Evolutionary conservation across 2,888 invertebrate genomes (phyloP), one percentile per base, ranked within the genome.

Genomic region (Hemistola chrysoprasaria): DNA sequence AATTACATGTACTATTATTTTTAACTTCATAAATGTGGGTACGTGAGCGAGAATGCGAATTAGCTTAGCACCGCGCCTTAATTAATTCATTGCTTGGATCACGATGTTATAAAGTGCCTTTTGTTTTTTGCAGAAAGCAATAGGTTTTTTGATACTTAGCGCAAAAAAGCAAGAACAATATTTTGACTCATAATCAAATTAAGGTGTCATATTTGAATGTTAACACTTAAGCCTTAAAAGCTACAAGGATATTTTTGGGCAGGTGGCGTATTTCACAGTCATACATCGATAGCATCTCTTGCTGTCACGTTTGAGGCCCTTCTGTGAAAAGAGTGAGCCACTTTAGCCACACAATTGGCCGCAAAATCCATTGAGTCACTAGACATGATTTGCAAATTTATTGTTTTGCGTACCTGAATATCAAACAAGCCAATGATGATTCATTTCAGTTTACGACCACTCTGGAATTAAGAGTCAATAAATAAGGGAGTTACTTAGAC

Each of bases 371-470:
- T 71, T 80, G 80, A 80, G 67, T 83, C 81, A 83, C 62, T 74
- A 69, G 62, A 65, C 69, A 71, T 79, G 82, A 83, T 76, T 81
- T 79, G 81, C 78, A 64, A 74, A 71, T 72, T 73, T 74, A 75
- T 74, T 64, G 71, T 60, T 62, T 66, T 67, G 62, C 63, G 70
- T 69, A 60, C 56, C 61, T 72, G 83, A 76, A 81, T 81, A 73
- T 72, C 66, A 80, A 84, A 65, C 71, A 71, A 74, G 67, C 50
- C 56, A 51, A 54, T 61, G 54, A 62, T 71, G 74, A 74, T 54
- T 74, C 74, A 71, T 48, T 47, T 44, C 44, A 40, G 38, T 56
- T 54, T 52, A 52, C 47, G 52, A 50, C 23, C 26, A 20, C 41
- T 42, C 7, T 27, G 21, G 26, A 30, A 42, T 50, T 43, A 27